These are phyloP conservation scores for Neoaliturus tenellus DNA, from an alignment of 2,888 invertebrate genomes.

Conservation along the genomic window DNA sequence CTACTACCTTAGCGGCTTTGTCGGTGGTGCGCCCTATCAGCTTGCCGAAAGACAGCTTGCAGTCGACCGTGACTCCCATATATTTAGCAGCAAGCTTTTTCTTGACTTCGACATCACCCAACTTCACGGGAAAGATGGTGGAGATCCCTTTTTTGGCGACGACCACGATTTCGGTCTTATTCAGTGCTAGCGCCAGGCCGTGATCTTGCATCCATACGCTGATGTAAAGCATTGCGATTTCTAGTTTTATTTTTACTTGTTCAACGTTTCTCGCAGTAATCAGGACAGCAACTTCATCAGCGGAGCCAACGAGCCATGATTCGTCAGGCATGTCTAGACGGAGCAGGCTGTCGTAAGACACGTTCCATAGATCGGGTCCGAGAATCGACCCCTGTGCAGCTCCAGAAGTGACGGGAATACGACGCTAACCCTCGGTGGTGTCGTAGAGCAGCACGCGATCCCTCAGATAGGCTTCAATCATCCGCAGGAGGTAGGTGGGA, in stretches of 20 bases:
- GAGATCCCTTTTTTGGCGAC: background rate
- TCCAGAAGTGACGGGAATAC: constrained; percentile 57
- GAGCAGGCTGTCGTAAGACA: constrained; percentile 61
- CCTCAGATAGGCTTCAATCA: constrained; percentile 62
- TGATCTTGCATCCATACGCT: constrained; percentile 58
- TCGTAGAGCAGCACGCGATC: constrained; percentile 61
- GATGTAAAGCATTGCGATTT: constrained; percentile 49
- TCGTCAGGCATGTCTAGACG: constrained; percentile 43
- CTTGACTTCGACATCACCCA: constrained; percentile 55
- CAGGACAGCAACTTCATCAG: constrained; percentile 43
- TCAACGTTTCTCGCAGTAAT: no score
- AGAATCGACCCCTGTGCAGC: constrained; percentile 64
- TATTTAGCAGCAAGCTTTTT: constrained; percentile 43
- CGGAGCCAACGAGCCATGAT: constrained; percentile 11
- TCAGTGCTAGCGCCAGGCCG: constrained; percentile 58
- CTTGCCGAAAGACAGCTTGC: constrained; percentile 58
- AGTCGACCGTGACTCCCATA: constrained; percentile 59
- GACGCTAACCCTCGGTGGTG: constrained; percentile 57
- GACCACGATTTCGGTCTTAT: constrained; percentile 62
- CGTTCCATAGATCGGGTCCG: constrained; percentile 64
- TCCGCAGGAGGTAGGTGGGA: constrained; percentile 60
- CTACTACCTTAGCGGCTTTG: constrained; percentile 60
- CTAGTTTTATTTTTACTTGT: constrained; percentile 47
- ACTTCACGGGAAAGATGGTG: constrained; percentile 51
- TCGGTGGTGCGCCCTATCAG: constrained; percentile 60